Evolutionary conservation across 2,113 vertebrate genomes (phyloP).

Genomic region (Chloropsis cyanopogon): DNA sequence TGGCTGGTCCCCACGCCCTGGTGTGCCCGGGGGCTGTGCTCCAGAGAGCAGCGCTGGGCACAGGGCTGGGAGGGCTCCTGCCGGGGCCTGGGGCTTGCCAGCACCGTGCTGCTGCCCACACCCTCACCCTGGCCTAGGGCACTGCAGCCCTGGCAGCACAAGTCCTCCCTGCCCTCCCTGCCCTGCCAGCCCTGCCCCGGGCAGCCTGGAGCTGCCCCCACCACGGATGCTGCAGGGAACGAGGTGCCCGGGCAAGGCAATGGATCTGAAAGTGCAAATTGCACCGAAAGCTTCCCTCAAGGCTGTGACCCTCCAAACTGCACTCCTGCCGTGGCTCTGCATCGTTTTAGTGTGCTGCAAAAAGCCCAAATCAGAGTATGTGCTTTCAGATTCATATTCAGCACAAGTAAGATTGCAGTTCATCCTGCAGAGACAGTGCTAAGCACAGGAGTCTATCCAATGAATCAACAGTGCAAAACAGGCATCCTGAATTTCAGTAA

Average conservation of each 20-base stretch:
- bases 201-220: neutral
- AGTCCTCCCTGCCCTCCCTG: neutral
- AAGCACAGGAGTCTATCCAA: neutral
- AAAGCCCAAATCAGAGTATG: neutral
- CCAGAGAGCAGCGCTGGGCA: neutral
- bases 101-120: neutral
- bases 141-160: neutral
- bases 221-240: neutral
- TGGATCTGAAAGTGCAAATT: neutral
- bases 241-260: neutral
- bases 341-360: neutral
- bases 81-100: neutral
- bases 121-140: neutral
- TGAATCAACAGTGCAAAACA: neutral
- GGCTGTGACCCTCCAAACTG: neutral
- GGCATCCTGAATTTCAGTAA: neutral
- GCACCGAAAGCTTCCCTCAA: neutral
- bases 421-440: neutral
- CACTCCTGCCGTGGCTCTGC: neutral
- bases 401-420: neutral
- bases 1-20: neutral
- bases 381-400: neutral
- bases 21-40: neutral
- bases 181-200: neutral
- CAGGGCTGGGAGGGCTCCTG: neutral